phyloP scores from a whole-genome alignment of 2,113 vertebrate genomes.

The Nyctereutes procyonoides region DNA sequence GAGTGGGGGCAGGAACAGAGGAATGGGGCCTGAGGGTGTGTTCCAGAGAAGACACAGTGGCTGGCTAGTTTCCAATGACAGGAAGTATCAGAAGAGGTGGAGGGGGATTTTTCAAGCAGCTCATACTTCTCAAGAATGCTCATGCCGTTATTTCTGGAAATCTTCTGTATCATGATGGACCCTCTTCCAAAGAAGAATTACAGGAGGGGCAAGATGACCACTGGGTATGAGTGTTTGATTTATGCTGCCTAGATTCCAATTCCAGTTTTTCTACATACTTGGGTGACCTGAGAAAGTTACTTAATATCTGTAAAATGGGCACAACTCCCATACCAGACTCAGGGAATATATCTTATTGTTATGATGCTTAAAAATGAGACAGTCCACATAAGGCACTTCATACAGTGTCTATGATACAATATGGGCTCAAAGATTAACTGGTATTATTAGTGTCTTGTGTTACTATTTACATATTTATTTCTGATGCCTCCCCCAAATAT shows the following conservation, averaged over 20 bases:
- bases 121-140: background rate
- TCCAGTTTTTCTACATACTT: background rate
- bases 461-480: background rate
- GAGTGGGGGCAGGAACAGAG: accelerated
- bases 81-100: background rate
- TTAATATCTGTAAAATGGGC: background rate
- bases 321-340: background rate
- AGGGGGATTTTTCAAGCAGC: background rate
- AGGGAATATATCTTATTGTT: background rate
- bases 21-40: background rate
- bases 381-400: background rate
- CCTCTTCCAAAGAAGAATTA: background rate
- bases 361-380: background rate
- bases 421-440: background rate
- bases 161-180: background rate
- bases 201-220: background rate
- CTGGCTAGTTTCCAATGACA: background rate
- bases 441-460: background rate
- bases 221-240: background rate
- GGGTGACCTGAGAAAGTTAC: background rate
- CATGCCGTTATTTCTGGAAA: background rate
- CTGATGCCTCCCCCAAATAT: background rate
- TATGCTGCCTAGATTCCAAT: background rate
- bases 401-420: background rate
- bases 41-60: background rate